A percentile compares a stretch with the other conserved stretches of the same genome.
These are phyloP conservation scores for Penaeus indicus DNA, from an alignment of 1,140 invertebrate genomes.

Conservation along the genomic window DNA sequence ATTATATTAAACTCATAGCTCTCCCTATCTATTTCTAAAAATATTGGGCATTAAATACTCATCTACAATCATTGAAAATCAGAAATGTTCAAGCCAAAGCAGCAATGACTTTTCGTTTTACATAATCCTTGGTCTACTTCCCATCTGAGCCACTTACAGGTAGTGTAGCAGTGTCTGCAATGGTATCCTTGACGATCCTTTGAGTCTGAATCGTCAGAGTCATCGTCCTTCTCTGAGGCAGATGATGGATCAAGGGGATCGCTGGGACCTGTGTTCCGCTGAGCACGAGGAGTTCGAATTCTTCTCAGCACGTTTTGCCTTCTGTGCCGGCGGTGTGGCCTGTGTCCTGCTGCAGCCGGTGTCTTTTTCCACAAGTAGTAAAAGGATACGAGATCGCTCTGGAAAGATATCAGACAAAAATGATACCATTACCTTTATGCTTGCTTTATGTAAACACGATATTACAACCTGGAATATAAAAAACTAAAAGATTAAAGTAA, in stretches of 20 bases:
- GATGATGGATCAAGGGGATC: constrained; percentile 66
- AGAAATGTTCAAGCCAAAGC: too few species aligned
- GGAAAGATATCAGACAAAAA: constrained; percentile 68
- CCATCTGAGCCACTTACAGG: constrained; percentile 72
- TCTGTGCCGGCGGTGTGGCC: constrained; percentile 87
- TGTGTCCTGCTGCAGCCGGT: constrained; percentile 95
- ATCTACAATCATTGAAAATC: too few species aligned
- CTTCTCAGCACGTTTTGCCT: constrained; percentile 89
- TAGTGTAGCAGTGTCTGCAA: constrained; percentile 77
- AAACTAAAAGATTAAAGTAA: too few species aligned
- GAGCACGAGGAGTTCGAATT: constrained; percentile 85
- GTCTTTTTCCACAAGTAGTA: constrained; percentile 99
- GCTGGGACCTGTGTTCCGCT: constrained; percentile 67
- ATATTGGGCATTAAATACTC: too few species aligned
- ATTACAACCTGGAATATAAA: too few species aligned
- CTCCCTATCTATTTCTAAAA: too few species aligned
- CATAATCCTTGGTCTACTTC: too few species aligned
- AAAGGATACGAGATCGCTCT: constrained; percentile 96
- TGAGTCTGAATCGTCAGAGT: constrained; percentile 93
- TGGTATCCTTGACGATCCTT: constrained; percentile 76
- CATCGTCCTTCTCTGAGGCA: constrained; percentile 86
- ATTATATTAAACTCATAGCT: too few species aligned
- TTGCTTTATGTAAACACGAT: too few species aligned
- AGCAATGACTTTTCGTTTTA: too few species aligned
- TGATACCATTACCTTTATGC: too few species aligned